Evolutionary conservation across 1,140 invertebrate species (phyloP), one percentile per base, ranked within the genome.

Genomic region (Lepidurus apus): DNA sequence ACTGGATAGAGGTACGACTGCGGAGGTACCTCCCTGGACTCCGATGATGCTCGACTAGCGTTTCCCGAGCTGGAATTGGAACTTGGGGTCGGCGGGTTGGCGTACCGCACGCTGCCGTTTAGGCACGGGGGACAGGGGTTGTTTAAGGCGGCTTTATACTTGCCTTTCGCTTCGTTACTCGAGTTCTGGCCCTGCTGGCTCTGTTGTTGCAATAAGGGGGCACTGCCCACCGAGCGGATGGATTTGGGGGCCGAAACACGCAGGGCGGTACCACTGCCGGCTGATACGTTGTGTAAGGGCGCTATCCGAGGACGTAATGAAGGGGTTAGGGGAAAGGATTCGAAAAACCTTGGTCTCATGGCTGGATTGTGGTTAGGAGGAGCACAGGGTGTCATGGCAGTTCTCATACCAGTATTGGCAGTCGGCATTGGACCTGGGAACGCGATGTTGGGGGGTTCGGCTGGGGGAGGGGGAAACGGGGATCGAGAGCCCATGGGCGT

Each of bases 61-160:
- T 65, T 65, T 7, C 53, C 53, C 53, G 53, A 65, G 21, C 3
- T 65, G 53, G 53, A 21, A 17, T 21, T 21, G 53, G 21, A 65
- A 65, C 53, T 65, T 13, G 53, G 53, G 21, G 53, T 21, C 53
- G 53, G 53, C 53, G 53, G 53, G 53, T 65, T 65, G 17, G 53
- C 53, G 8, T 21, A 65, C 53, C 53, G 53, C 8, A 65, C 53
- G 53, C 53, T 65, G 13, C 53, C 53, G 53, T 65, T 65, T 1
- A 65, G 53, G 53, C 53, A 65, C n/a, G 53, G 53, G 6, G 53
- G 47, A 6, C 47, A 13, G 6, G 47, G 9, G 53, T 65, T 65
- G 53, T 7, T 11, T 65, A 13, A 13, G 17, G 9, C 53, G 53
- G 53, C 21, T 65, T 65, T 65, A 65, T 65, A 65, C 13, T 65